Percentiles rank a stretch among this genome's conserved stretches.
phyloP scores from a whole-genome alignment of 2,797 vertebrate species.

The Peromyscus attwateri region DNA sequence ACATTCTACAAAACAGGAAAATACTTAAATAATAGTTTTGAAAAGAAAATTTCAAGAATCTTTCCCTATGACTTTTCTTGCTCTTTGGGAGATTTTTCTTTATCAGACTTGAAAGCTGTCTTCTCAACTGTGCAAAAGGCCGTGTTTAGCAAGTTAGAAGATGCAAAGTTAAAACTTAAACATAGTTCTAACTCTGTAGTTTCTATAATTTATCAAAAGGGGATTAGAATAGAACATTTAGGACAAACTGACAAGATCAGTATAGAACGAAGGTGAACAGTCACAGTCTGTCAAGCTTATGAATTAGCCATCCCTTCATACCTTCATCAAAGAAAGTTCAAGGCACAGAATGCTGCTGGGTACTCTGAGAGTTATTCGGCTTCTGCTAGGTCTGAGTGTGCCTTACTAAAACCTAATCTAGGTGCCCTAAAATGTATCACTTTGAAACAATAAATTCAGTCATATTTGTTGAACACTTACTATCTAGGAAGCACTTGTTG shows the following conservation, averaged over 20 bases:
- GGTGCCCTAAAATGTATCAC: neutral
- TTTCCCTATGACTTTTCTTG: neutral
- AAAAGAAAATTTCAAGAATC: neutral
- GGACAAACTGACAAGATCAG: neutral
- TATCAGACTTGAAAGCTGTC: neutral
- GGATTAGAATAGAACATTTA: neutral
- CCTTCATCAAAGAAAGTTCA: neutral
- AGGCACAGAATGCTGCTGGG: neutral
- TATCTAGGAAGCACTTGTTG: neutral
- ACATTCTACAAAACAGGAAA: neutral
- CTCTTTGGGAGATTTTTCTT: neutral
- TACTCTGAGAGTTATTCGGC: rapidly evolving
- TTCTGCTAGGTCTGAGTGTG: rapidly evolving
- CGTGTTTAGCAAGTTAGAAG: neutral
- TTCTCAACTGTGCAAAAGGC: neutral
- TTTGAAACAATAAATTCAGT: neutral
- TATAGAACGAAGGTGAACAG: neutral
- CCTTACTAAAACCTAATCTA: neutral
- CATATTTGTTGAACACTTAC: neutral
- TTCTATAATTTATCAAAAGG: neutral
- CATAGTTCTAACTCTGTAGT: neutral
- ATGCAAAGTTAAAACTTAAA: neutral
- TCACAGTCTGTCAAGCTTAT: neutral
- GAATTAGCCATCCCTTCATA: neutral
- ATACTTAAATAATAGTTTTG: neutral